These are phyloP conservation scores for Platalea minor DNA, from an alignment of 2,797 vertebrate species.

Conservation along the genomic window DNA sequence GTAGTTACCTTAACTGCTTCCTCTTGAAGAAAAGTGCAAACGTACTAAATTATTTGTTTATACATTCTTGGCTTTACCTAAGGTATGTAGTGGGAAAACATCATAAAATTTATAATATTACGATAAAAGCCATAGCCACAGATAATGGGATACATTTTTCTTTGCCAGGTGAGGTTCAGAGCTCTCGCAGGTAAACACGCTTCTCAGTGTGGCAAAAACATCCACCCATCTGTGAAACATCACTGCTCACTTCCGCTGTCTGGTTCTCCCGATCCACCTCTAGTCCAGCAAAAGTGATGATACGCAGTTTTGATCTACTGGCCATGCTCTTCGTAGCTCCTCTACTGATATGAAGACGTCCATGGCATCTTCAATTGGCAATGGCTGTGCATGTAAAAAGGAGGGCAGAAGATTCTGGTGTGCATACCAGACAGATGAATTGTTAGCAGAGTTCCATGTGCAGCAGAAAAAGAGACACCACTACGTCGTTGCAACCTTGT, in stretches of 20 bases:
- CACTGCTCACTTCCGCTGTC: neutral
- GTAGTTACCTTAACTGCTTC: neutral
- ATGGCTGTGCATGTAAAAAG: neutral
- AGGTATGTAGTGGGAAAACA: neutral
- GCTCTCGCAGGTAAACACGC: neutral
- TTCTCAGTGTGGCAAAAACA: neutral
- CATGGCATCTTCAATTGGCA: neutral
- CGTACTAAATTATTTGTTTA: neutral
- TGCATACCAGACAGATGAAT: neutral
- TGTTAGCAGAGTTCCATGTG: neutral
- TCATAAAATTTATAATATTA: neutral
- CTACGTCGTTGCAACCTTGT: neutral
- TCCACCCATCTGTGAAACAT: neutral
- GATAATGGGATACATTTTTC: neutral
- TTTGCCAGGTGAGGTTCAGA: neutral
- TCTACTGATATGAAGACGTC: neutral
- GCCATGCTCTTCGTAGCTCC: neutral
- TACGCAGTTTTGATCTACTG: neutral
- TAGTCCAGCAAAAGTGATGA: neutral
- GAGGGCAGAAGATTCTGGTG: neutral
- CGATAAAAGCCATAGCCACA: neutral
- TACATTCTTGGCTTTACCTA: neutral
- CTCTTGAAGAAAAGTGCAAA: slow-evolving; percentile 13
- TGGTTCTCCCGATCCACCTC: neutral
- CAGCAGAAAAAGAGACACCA: neutral